phyloP scores from a whole-genome alignment of 2,113 vertebrate species.

The Semicossyphus pulcher region DNA sequence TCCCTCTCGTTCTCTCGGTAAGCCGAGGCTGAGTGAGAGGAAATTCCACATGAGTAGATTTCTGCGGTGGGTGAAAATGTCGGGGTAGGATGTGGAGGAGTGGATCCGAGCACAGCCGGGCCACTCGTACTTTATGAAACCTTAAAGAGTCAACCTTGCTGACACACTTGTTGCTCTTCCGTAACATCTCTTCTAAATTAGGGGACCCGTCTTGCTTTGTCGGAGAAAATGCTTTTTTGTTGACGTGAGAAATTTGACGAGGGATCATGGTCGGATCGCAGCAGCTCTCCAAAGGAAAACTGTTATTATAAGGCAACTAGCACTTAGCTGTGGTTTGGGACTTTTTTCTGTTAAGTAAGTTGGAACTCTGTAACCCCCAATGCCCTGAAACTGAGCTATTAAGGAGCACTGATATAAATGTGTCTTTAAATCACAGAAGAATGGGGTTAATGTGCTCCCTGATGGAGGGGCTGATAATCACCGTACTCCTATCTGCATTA shows the following conservation, averaged over 20 bases:
- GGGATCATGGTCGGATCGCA: slow-evolving; percentile 22
- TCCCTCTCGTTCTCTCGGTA: slow-evolving; percentile 20
- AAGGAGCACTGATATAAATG: not conserved
- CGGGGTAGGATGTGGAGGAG: slow-evolving; percentile 52
- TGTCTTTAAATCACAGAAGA: slow-evolving; percentile 4
- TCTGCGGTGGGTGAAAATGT: slow-evolving; percentile 74
- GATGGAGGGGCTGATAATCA: slow-evolving; percentile 44
- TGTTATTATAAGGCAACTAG: slow-evolving; percentile 52
- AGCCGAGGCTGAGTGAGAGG: slow-evolving; percentile 66
- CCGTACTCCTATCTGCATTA: slow-evolving; percentile 56
- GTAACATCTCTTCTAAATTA: slow-evolving; percentile 18
- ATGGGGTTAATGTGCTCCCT: not conserved
- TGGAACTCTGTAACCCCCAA: slow-evolving; percentile 19
- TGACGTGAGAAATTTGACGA: slow-evolving; percentile 11
- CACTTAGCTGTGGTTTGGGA: slow-evolving; percentile 54
- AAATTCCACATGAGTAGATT: slow-evolving; percentile 76
- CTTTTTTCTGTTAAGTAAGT: slow-evolving; percentile 43
- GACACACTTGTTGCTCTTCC: not conserved
- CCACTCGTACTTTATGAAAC: not conserved
- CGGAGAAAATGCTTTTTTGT: slow-evolving; percentile 5
- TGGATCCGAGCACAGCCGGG: slow-evolving; percentile 47
- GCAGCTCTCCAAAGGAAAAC: slow-evolving; percentile 46
- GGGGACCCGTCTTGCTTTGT: slow-evolving; percentile 9
- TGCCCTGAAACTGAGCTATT: slow-evolving; percentile 16
- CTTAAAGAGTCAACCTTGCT: not conserved